Percentiles rank a stretch among this genome's conserved stretches.
phyloP scores from a whole-genome alignment of 2,888 invertebrate genomes.

The Andrena flavipes region DNA sequence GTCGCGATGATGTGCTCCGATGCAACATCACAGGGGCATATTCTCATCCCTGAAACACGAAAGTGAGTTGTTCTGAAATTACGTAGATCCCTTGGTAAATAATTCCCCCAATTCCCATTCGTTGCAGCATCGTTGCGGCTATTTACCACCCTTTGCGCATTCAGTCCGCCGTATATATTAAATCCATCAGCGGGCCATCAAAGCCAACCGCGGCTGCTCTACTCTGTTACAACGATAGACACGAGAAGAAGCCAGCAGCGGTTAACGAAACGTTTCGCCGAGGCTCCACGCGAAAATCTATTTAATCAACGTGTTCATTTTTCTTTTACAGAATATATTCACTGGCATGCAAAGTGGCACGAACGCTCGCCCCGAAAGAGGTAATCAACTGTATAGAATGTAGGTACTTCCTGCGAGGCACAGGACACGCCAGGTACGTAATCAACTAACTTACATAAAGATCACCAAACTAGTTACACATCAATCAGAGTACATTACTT shows the following conservation, averaged over 20 bases:
- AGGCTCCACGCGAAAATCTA: constrained; percentile 8
- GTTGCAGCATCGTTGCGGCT: too few relatives aligned
- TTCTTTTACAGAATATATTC: constrained; percentile 28
- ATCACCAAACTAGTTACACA: constrained; percentile 51
- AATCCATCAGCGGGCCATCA: too few relatives aligned
- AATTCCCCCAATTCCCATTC: too few relatives aligned
- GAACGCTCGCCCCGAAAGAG: constrained; percentile 20
- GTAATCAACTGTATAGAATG: constrained; percentile 44
- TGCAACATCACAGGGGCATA: constrained; percentile 86
- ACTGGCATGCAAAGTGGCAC: constrained; percentile 37
- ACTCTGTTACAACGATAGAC: background rate
- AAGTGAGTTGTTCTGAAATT: background rate
- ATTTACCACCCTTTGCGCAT: background rate
- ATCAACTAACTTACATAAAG: constrained; percentile 38
- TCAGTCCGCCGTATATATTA: background rate
- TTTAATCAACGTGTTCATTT: constrained; percentile 6
- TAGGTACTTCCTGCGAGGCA: constrained; percentile 26
- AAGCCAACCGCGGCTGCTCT: background rate
- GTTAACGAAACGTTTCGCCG: background rate
- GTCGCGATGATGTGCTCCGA: constrained; percentile 89
- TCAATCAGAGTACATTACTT: background rate
- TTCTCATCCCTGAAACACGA: constrained; percentile 65
- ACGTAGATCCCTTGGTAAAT: too few relatives aligned
- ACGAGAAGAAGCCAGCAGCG: background rate
- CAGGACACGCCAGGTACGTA: constrained; percentile 44